These are phyloP conservation scores for Phycodurus eques DNA, from an alignment of 2,113 vertebrate genomes.

Conservation along the genomic window DNA sequence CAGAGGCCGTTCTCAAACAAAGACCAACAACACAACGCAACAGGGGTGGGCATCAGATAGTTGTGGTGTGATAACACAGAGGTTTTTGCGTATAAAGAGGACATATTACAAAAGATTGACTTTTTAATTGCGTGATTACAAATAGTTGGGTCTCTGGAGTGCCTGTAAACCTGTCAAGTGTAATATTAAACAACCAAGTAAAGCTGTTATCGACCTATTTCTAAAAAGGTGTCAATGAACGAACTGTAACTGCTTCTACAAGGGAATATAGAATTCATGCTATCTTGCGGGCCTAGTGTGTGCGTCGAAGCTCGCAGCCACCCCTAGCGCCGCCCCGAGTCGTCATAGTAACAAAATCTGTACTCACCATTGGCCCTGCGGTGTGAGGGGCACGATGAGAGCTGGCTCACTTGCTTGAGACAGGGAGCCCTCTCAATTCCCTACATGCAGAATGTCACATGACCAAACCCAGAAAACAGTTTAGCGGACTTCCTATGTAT, in stretches of 20 bases:
- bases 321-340: neutral
- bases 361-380: neutral
- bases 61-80: neutral
- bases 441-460: too few species aligned
- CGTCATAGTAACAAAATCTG: neutral
- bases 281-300: neutral
- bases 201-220: neutral
- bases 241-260: neutral
- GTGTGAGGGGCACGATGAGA: neutral
- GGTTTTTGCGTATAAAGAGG: neutral
- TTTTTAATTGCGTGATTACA: neutral
- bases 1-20: neutral
- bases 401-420: too few species aligned
- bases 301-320: neutral
- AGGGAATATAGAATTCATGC: neutral
- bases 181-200: neutral
- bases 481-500: too few species aligned
- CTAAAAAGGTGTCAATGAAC: neutral
- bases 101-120: neutral
- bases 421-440: too few species aligned
- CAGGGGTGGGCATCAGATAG: neutral
- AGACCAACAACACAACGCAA: neutral
- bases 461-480: too few species aligned
- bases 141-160: neutral
- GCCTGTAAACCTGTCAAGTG: neutral